A percentile compares a stretch with the other conserved stretches of the same genome.
Evolutionary conservation across 2,113 vertebrate genomes (phyloP).

Genomic region (Ranitomeya variabilis): DNA sequence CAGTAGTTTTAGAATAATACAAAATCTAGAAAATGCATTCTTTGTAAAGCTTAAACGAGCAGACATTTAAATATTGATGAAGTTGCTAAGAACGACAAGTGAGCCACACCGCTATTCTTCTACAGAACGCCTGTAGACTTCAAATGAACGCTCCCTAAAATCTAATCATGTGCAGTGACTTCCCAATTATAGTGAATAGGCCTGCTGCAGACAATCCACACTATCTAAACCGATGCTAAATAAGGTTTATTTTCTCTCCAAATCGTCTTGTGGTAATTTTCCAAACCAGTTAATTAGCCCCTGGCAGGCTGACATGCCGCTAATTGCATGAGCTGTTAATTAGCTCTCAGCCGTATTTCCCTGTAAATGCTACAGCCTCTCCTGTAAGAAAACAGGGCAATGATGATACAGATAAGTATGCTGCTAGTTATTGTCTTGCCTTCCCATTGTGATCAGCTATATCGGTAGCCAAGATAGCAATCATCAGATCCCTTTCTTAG

Average conservation of each 20-base stretch:
- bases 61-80: not conserved
- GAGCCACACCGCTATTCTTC: not conserved
- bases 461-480: not conserved
- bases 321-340: conserved; percentile 59
- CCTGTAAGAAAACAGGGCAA: not conserved
- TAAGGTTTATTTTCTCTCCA: conserved; percentile 49
- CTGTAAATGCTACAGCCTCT: conserved; percentile 29
- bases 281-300: conserved; percentile 57
- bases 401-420: not conserved
- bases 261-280: conserved; percentile 55
- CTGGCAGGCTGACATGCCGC: conserved; percentile 52
- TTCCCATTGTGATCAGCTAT: not conserved
- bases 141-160: not conserved
- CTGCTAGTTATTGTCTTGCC: not conserved
- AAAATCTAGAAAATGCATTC: not conserved
- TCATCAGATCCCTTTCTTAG: not conserved
- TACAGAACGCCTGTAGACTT: not conserved
- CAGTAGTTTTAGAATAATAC: not conserved
- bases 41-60: not conserved
- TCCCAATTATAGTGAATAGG: conserved; percentile 27
- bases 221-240: conserved; percentile 35
- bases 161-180: conserved; percentile 2
- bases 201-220: conserved; percentile 23
- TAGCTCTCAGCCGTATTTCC: conserved; percentile 53
- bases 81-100: not conserved